These are phyloP conservation scores for Calidris pygmaea DNA, from an alignment of 2,113 vertebrate species.

Conservation along the genomic window DNA sequence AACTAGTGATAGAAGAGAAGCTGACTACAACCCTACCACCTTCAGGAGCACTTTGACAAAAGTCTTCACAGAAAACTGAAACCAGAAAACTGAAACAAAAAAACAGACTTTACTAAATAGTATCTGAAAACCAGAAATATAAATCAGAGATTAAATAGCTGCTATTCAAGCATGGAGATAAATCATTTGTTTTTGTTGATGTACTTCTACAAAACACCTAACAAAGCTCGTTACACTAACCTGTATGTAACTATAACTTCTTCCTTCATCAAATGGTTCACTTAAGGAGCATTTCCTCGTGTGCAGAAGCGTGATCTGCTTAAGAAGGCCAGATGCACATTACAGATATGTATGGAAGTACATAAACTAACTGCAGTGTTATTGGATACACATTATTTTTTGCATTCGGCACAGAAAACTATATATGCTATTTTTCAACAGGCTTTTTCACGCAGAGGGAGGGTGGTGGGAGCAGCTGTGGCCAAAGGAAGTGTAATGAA, in stretches of 20 bases:
- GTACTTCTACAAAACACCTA: not conserved
- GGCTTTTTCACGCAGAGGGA: not conserved
- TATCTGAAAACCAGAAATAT: not conserved
- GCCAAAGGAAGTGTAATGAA: not conserved
- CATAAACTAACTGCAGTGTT: not conserved
- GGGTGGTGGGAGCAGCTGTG: not conserved
- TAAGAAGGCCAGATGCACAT: not conserved
- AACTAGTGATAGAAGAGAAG: rapidly evolving
- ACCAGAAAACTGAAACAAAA: not conserved
- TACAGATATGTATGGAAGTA: not conserved
- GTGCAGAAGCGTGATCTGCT: not conserved
- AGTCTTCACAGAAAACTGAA: not conserved
- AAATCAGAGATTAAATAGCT: not conserved
- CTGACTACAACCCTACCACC: not conserved
- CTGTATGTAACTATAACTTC: too few species aligned
- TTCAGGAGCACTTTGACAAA: not conserved
- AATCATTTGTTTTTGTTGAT: not conserved
- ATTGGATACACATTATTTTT: not conserved
- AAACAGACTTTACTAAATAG: not conserved
- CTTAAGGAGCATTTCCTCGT: not conserved
- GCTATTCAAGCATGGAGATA: not conserved
- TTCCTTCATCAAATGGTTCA: not conserved
- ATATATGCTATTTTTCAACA: not conserved
- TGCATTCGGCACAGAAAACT: not conserved
- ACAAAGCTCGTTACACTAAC: not conserved